phyloP scores from a whole-genome alignment of 1,140 invertebrate species.

The Radopholus similis region DNA sequence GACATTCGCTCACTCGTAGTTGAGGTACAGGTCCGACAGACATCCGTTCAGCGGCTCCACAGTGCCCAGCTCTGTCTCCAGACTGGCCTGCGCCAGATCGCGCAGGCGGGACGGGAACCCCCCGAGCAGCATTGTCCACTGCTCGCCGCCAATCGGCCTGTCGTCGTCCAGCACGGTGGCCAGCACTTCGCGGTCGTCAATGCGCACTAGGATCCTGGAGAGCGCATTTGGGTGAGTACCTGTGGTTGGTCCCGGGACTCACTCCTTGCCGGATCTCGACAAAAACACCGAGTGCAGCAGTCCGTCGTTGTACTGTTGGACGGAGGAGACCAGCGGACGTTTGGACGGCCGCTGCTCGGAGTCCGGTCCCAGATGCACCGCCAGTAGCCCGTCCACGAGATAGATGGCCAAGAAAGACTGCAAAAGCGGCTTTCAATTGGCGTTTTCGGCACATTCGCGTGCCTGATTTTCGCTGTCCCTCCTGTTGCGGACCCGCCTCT shows the following conservation, averaged over 20 bases:
- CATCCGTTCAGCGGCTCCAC: conserved; percentile 49
- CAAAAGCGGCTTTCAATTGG: not conserved
- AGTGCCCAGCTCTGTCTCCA: conserved; percentile 45
- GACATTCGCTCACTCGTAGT: conserved; percentile 45
- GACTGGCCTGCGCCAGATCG: not conserved
- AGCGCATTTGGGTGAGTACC: not conserved
- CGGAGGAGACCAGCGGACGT: conserved; percentile 46
- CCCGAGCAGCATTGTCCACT: conserved; percentile 30
- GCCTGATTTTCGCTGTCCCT: not conserved
- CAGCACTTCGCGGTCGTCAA: conserved; percentile 54
- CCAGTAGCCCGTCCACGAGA: conserved; percentile 47
- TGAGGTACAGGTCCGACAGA: conserved; percentile 54
- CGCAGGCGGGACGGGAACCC: conserved; percentile 29
- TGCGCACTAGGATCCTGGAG: conserved; percentile 41
- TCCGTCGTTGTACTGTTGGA: conserved; percentile 50
- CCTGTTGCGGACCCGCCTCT: not conserved
- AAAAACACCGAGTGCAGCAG: conserved; percentile 54
- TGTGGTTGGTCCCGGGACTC: conserved; percentile 10
- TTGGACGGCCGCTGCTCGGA: conserved; percentile 27
- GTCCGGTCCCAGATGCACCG: conserved; percentile 53
- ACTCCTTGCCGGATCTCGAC: conserved; percentile 40
- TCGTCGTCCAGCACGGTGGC: conserved; percentile 44
- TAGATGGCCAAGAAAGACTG: conserved; percentile 54
- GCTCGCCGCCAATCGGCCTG: conserved; percentile 35
- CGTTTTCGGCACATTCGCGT: conserved; percentile 19